phyloP scores from a whole-genome alignment of 1,140 invertebrate genomes.

The Trichonephila inaurata region DNA sequence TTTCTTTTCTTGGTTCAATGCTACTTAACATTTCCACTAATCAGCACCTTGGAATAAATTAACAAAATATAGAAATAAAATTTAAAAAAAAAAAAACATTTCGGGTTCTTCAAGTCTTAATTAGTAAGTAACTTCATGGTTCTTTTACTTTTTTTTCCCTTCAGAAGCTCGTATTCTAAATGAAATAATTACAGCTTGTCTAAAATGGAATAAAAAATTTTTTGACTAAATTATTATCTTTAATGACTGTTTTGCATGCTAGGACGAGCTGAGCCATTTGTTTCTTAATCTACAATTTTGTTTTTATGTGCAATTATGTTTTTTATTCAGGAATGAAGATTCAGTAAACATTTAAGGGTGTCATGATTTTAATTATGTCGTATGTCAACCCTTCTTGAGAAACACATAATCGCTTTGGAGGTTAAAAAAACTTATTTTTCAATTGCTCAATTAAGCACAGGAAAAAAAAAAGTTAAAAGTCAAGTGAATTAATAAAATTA shows the following conservation, averaged over 20 bases:
- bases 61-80: conserved; percentile 40
- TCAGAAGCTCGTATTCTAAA: not conserved
- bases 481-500: not conserved
- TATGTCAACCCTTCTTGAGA: not conserved
- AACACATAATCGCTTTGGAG: not conserved
- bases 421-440: conserved; percentile 4
- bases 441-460: not conserved
- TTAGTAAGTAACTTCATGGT: conserved; percentile 14
- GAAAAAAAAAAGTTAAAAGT: not conserved
- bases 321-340: conserved; percentile 14
- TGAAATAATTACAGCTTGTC: conserved; percentile 14
- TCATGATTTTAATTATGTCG: conserved; percentile 56
- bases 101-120: conserved; percentile 58
- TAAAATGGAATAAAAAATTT: conserved; percentile 35
- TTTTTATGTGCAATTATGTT: conserved; percentile 46
- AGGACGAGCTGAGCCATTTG: conserved; percentile 29
- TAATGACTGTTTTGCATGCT: conserved; percentile 31
- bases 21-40: conserved; percentile 25
- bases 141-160: not conserved
- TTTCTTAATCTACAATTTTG: conserved; percentile 47
- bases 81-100: not conserved
- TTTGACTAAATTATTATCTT: conserved; percentile 54
- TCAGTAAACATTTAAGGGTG: conserved; percentile 45
- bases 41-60: conserved; percentile 43
- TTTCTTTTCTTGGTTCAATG: not conserved